Evolutionary conservation across 2,113 vertebrate species (phyloP).

Genomic region (Chroicocephalus ridibundus): DNA sequence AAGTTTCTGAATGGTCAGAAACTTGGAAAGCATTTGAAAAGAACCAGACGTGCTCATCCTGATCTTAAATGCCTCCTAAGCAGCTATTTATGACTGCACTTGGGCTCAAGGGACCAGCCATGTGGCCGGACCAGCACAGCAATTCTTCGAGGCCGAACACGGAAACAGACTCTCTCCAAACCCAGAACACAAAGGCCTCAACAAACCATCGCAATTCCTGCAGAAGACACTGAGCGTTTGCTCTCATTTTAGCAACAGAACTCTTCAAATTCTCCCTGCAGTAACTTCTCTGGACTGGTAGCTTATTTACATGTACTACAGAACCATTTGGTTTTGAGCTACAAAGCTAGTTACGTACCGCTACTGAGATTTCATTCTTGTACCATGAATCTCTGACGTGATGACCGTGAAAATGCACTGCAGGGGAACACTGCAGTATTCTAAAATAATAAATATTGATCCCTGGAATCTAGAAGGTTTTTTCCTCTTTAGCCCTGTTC

Average conservation of each 20-base stretch:
- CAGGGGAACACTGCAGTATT: not conserved
- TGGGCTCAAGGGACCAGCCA: not conserved
- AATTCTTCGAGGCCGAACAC: not conserved
- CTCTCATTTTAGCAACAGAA: not conserved
- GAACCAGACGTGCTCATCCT: not conserved
- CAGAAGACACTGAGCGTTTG: not conserved
- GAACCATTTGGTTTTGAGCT: not conserved
- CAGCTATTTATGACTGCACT: not conserved
- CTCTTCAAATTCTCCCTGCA: not conserved
- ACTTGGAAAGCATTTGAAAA: not conserved
- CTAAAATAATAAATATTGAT: slow-evolving; percentile 8
- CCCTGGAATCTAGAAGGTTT: not conserved
- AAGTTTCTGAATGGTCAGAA: not conserved
- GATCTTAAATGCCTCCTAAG: not conserved
- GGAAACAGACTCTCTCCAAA: not conserved
- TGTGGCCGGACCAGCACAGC: not conserved
- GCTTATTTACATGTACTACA: not conserved
- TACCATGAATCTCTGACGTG: not conserved
- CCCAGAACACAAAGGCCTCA: not conserved
- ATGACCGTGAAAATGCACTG: not conserved
- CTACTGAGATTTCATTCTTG: not conserved
- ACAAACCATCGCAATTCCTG: not conserved
- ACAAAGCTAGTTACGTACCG: not conserved
- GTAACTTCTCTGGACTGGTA: not conserved
- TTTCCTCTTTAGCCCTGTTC: not conserved